Conservation (phyloP, 53 echinoderm and acorn worm species). For the Mesocentrotus franciscanus region DNA sequence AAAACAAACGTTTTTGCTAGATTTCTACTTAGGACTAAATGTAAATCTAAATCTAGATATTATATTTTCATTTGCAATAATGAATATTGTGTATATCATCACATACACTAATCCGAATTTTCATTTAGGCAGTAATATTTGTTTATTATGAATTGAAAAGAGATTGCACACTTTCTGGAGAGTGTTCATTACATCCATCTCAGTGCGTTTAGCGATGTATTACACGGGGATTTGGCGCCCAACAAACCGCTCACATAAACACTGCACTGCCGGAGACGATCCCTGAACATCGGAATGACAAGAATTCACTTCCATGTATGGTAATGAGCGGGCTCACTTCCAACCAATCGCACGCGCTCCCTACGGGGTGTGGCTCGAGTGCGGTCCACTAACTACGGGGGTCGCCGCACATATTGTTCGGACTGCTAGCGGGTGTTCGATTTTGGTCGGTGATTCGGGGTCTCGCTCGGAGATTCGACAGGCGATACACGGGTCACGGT, state of each 20-base stretch:
- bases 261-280: slow-evolving; percentile 14
- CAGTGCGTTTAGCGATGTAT: background rate
- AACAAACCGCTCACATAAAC: background rate
- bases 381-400: slow-evolving; percentile 11
- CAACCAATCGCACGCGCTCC: slow-evolving; percentile 55
- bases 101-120: background rate
- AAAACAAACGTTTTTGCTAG: background rate
- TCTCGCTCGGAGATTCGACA: background rate
- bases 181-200: background rate
- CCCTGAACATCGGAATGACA: slow-evolving; percentile 60
- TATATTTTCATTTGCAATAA: background rate
- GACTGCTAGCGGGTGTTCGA: slow-evolving; percentile 10
- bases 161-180: background rate
- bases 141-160: background rate
- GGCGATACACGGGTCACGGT: background rate
- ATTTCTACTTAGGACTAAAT: background rate
- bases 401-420: slow-evolving; percentile 36
- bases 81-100: background rate
- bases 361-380: slow-evolving; percentile 9
- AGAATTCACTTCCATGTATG: slow-evolving; percentile 67
- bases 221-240: slow-evolving; percentile 1
- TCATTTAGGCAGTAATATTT: background rate
- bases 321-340: slow-evolving; percentile 64
- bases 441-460: background rate
- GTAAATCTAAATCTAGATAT: background rate